Conservation (phyloP, 2,797 vertebrate species). For the Malurus splendens region DNA sequence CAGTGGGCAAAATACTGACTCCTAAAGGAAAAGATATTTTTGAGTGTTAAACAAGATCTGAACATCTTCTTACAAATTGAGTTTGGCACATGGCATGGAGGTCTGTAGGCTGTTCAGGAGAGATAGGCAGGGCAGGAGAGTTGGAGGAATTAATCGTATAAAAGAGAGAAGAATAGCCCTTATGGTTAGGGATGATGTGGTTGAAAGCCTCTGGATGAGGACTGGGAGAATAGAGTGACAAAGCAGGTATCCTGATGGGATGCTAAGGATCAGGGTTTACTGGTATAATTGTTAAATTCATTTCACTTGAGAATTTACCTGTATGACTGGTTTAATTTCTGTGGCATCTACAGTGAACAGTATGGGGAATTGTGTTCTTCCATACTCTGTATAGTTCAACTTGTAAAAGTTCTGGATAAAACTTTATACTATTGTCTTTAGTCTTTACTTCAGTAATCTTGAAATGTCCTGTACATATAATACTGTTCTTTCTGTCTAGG, state of each 20-base stretch:
- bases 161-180: not conserved
- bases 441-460: not conserved
- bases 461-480: not conserved
- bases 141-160: not conserved
- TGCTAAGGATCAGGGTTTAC: not conserved
- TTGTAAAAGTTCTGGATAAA: not conserved
- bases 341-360: not conserved
- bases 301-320: not conserved
- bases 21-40: not conserved
- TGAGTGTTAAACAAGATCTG: not conserved
- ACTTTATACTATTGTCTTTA: not conserved
- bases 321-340: not conserved
- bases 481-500: slow-evolving; percentile 72
- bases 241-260: not conserved
- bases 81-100: not conserved
- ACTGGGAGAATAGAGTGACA: not conserved
- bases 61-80: not conserved
- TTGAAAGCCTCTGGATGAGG: not conserved
- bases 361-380: not conserved
- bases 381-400: not conserved
- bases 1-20: not conserved
- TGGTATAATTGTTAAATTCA: not conserved
- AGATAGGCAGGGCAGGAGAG: not conserved
- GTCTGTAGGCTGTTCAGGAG: not conserved
- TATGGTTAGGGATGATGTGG: not conserved